A percentile compares a stretch with the other conserved stretches of the same genome.
Evolutionary conservation across 2,797 vertebrate species (phyloP).

Genomic region (Scleropages formosus): DNA sequence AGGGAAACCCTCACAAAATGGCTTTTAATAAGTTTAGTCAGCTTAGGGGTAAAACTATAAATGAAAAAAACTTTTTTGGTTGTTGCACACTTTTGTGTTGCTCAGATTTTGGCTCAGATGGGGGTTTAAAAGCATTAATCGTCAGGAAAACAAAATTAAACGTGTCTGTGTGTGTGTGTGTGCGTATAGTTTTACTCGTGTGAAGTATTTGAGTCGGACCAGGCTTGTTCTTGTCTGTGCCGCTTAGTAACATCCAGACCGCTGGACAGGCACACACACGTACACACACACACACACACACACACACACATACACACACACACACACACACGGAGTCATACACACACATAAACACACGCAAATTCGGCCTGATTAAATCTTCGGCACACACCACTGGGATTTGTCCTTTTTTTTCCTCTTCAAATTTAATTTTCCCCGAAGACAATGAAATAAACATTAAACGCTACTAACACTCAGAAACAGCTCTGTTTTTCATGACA

Average conservation of each 20-base stretch:
- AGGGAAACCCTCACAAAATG: too few species aligned
- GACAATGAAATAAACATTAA: constrained; percentile 39
- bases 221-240: constrained; percentile 54
- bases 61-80: too few species aligned
- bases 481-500: constrained; percentile 28
- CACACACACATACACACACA: neutral
- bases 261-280: neutral
- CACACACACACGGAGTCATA: too few species aligned
- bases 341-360: neutral
- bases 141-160: too few species aligned
- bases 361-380: constrained; percentile 68
- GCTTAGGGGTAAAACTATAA: too few species aligned
- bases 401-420: constrained; percentile 57
- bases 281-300: neutral
- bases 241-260: constrained; percentile 40
- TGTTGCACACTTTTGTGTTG: too few species aligned
- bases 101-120: too few species aligned
- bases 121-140: too few species aligned
- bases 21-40: too few species aligned
- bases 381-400: constrained; percentile 63
- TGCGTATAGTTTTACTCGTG: constrained; percentile 10
- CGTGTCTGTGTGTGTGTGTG: neutral
- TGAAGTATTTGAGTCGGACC: constrained; percentile 55
- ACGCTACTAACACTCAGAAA: constrained; percentile 16
- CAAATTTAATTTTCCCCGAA: constrained; percentile 29